Evolutionary conservation across 2,113 vertebrate genomes (phyloP), one percentile per base, ranked within the genome.

Genomic region (Lota lota): DNA sequence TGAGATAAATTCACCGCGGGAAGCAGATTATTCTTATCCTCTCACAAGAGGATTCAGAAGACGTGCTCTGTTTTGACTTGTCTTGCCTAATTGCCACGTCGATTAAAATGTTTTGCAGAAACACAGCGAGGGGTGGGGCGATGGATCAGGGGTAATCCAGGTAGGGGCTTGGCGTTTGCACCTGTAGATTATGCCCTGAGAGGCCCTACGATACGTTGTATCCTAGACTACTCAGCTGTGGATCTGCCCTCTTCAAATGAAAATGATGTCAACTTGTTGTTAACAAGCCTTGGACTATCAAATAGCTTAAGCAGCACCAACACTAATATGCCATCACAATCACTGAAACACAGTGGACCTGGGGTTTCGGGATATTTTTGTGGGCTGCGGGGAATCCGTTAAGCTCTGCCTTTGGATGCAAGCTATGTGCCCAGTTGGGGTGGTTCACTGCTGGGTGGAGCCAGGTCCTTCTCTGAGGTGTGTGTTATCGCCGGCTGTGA

Each of bases 101-200:
- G 87, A 89, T 89, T 87, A 88, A 88, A 88, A 86, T 86, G 69
- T 88, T 89, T 88, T 81, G 77, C 72, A 70, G 82, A 78, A 72
- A 72, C 58, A 70, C 79, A 56, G 66, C 67, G 63, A 12, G 17
- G 40, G 40, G 77, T 79, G 54, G 40, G 72, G 73, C 74, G 68
- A 54, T 51, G 58, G 51, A 62, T 67, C 56, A 12, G 59, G 72
- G 54, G 57, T 50, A 75, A 59, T 4, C 53, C 61, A n/a, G 69
- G 70, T 70, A 65, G 73, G 80, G 79, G 57, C 15, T 56, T 77
- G 68, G 78, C 70, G 81, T 81, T 86, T 61, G 21, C 70, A 74
- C 76, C 74, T 77, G 75, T 58, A 22, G 5, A 12, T 80, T 58
- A 74, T 75, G 71, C 76, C 72, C 70, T 73, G 81, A 47, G 40